Percentiles rank a stretch among this genome's conserved stretches.
These are phyloP conservation scores for Elanoides forficatus DNA, from an alignment of 2,113 vertebrate species.

Conservation along the genomic window DNA sequence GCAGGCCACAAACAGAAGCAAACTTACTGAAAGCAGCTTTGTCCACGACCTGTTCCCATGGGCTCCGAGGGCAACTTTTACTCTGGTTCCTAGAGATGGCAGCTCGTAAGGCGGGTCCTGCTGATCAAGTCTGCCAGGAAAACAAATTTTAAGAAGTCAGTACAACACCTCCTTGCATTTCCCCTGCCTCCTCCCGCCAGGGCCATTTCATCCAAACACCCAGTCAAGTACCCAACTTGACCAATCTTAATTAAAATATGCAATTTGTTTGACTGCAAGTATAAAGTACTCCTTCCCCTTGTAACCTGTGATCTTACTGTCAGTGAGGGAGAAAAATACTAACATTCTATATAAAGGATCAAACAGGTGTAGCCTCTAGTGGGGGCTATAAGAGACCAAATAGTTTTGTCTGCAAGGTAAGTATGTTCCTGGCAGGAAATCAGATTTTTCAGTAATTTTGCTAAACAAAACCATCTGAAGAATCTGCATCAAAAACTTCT, in stretches of 20 bases:
- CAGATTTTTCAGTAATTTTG: not conserved
- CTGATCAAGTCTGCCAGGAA: not conserved
- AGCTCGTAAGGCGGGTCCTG: not conserved
- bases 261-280: not conserved
- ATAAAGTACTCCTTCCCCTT: not conserved
- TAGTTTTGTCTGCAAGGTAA: not conserved
- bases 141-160: not conserved
- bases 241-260: not conserved
- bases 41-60: not conserved
- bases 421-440: not conserved
- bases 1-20: not conserved
- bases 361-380: not conserved
- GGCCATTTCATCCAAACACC: not conserved
- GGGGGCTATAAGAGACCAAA: not conserved
- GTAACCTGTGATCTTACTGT: not conserved
- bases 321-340: not conserved
- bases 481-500: not conserved
- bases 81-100: not conserved
- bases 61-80: not conserved
- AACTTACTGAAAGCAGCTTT: not conserved
- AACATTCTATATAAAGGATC: not conserved
- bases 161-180: not conserved
- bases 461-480: not conserved
- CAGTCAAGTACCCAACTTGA: not conserved
- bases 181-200: fast-evolving